Evolutionary conservation across 2,797 vertebrate species (phyloP).

Genomic region (Pseudochromis fuscus): DNA sequence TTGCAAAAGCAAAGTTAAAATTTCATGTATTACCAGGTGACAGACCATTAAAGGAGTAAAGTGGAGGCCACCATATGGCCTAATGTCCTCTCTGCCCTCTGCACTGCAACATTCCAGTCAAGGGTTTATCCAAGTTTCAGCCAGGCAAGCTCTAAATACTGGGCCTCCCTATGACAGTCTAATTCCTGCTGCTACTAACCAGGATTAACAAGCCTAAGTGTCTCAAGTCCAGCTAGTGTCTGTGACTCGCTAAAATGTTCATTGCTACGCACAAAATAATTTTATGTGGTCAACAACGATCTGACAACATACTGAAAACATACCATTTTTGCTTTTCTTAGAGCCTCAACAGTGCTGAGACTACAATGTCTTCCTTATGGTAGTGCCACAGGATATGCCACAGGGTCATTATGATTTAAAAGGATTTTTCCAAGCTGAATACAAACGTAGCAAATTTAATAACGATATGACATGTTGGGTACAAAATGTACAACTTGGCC

Average conservation of each 20-base stretch:
- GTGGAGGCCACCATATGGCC: conserved; percentile 22
- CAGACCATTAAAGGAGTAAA: background rate
- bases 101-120: conserved; percentile 45
- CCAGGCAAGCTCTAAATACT: conserved; percentile 36
- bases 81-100: conserved; percentile 49
- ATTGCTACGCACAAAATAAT: conserved; percentile 27
- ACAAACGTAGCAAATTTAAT: background rate
- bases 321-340: conserved; percentile 9
- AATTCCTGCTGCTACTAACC: conserved; percentile 55
- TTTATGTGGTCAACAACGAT: conserved; percentile 18
- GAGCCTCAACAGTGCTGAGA: conserved; percentile 15
- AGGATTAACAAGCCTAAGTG: conserved; percentile 61
- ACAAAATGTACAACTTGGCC: background rate
- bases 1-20: conserved; percentile 7
- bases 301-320: conserved; percentile 13
- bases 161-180: conserved; percentile 51
- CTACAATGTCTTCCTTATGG: background rate
- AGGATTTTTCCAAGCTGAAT: conserved; percentile 24
- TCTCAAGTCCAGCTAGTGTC: conserved; percentile 34
- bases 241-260: conserved; percentile 10
- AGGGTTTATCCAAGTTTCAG: conserved; percentile 68
- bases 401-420: conserved; percentile 32
- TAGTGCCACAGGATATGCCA: conserved; percentile 48
- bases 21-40: conserved; percentile 6
- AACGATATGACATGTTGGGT: conserved; percentile 2